Percentiles rank a stretch among this genome's conserved stretches.
phyloP scores from a whole-genome alignment of 2,888 invertebrate species.

The Ennomos fuscantarius region DNA sequence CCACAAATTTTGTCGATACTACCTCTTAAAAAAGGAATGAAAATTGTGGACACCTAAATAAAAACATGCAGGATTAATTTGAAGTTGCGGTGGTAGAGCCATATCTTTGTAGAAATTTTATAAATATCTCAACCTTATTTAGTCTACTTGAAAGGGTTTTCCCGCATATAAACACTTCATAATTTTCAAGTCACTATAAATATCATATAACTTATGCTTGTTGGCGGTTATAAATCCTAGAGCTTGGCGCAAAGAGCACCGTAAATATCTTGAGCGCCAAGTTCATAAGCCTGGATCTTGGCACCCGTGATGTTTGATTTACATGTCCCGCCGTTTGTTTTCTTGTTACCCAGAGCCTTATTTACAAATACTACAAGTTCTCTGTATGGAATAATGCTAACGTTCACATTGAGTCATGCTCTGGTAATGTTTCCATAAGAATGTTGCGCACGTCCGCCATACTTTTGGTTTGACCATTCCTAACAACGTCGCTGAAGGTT shows the following conservation, averaged over 20 bases:
- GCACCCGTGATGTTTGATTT: conserved; percentile 39
- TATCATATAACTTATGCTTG: conserved; percentile 37
- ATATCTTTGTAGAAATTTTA: conserved; percentile 8
- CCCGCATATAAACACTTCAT: conserved; percentile 26
- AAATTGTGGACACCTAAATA: too few species aligned
- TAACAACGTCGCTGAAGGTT: conserved; percentile 24
- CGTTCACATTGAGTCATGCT: conserved; percentile 34
- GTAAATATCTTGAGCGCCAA: conserved; percentile 38
- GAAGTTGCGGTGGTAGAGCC: neutral
- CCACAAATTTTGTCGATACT: too few species aligned
- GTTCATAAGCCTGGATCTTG: conserved; percentile 41
- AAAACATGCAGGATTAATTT: conserved; percentile 12
- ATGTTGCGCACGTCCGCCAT: conserved; percentile 36
- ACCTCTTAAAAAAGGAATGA: too few species aligned
- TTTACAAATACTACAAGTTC: conserved; percentile 42
- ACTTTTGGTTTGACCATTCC: conserved; percentile 36
- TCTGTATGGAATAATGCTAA: conserved; percentile 35
- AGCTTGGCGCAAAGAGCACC: conserved; percentile 39
- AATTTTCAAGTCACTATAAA: conserved; percentile 26
- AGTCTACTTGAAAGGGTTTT: conserved; percentile 14
- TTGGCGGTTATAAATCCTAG: conserved; percentile 37
- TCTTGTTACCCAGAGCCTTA: conserved; percentile 31
- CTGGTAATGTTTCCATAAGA: conserved; percentile 28
- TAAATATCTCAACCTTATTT: conserved; percentile 23
- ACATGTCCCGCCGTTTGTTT: conserved; percentile 37